Evolutionary conservation across 2,888 invertebrate genomes (phyloP).

Genomic region (Agriopis leucophaearia): DNA sequence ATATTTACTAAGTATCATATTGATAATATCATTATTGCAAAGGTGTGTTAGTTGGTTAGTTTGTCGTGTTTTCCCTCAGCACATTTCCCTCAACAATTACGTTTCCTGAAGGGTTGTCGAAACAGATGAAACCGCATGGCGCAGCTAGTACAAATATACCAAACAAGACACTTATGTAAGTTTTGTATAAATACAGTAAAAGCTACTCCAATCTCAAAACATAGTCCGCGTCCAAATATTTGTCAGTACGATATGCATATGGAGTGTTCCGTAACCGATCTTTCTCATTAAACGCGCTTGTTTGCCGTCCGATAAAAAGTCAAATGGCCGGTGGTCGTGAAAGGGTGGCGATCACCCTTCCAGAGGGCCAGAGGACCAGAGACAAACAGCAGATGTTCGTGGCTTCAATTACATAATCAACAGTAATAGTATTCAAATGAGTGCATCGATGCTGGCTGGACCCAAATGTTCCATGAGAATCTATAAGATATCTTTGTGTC

Average conservation of each 20-base stretch:
- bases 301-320: slow-evolving; percentile 80
- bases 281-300: slow-evolving; percentile 79
- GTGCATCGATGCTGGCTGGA: slow-evolving; percentile 61
- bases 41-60: no score
- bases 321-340: slow-evolving; percentile 74
- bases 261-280: slow-evolving; percentile 84
- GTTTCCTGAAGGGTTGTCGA: no score
- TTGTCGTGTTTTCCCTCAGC: no score
- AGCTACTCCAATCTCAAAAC: slow-evolving; percentile 43
- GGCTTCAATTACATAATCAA: slow-evolving; percentile 82
- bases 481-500: not conserved
- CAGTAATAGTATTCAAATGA: slow-evolving; percentile 82
- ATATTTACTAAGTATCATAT: no score
- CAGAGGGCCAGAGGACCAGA: slow-evolving; percentile 56
- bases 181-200: slow-evolving; percentile 23
- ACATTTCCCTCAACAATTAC: no score
- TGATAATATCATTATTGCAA: no score
- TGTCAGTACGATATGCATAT: slow-evolving; percentile 72
- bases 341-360: slow-evolving; percentile 68
- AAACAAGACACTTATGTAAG: not conserved
- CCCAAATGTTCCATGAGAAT: slow-evolving; percentile 42
- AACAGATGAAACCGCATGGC: no score
- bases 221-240: slow-evolving; percentile 69
- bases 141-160: not conserved
- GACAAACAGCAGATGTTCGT: slow-evolving; percentile 81